phyloP scores from a whole-genome alignment of 2,797 vertebrate species.

The Sebastes aleutianus region DNA sequence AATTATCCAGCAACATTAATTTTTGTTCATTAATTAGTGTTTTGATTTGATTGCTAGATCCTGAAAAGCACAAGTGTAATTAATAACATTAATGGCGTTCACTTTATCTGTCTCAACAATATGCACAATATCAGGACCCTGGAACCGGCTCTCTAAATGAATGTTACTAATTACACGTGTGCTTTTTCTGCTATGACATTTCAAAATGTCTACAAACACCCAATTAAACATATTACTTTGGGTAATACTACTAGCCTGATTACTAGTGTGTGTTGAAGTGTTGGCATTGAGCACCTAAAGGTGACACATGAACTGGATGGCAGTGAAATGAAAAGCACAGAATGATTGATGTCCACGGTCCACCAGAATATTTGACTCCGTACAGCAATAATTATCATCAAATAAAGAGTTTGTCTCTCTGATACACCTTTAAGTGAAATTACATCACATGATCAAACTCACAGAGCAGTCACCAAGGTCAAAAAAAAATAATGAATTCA shows the following conservation, averaged over 20 bases:
- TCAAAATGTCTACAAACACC: too few relatives aligned
- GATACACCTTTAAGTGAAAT: background rate
- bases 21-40: too few relatives aligned
- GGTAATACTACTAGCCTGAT: background rate
- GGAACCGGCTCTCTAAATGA: background rate
- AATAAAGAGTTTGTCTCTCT: background rate
- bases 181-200: too few relatives aligned
- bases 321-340: background rate
- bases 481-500: background rate
- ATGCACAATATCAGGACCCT: background rate
- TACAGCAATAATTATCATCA: background rate
- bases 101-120: background rate
- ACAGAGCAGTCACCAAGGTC: accelerated
- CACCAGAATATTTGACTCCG: background rate
- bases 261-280: background rate
- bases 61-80: too few relatives aligned
- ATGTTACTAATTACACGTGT: too few relatives aligned
- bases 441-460: background rate
- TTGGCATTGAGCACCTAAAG: background rate
- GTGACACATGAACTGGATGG: background rate
- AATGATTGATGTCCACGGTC: background rate
- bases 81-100: background rate
- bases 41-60: too few relatives aligned
- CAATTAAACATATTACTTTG: background rate
- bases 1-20: background rate